phyloP scores from a whole-genome alignment of 2,113 vertebrate genomes.

The Hystrix brachyura region DNA sequence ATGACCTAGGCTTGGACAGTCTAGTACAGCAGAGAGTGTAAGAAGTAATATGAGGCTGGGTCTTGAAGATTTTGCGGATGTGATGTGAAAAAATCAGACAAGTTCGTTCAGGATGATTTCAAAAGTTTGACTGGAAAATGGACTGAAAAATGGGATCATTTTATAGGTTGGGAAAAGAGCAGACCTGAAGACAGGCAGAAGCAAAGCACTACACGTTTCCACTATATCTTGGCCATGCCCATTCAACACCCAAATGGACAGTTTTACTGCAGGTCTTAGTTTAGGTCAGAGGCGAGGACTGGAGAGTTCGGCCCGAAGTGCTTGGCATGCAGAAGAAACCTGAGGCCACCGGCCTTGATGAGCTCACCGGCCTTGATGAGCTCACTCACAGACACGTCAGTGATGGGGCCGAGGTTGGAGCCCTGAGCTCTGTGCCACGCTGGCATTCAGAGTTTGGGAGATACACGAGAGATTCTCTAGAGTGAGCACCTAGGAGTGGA shows the following conservation, averaged over 20 bases:
- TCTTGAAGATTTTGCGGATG: neutral
- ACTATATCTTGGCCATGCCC: neutral
- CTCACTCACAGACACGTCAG: neutral
- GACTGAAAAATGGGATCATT: neutral
- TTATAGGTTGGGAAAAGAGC: neutral
- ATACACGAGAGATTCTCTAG: neutral
- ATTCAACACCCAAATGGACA: neutral
- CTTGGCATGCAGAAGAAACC: neutral
- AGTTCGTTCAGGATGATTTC: neutral
- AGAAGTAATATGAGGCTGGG: neutral
- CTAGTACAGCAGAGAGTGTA: too few relatives aligned
- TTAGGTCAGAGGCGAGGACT: neutral
- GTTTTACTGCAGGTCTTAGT: neutral
- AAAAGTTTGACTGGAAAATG: neutral
- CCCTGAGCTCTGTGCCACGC: neutral
- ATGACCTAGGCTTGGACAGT: neutral
- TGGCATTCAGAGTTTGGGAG: neutral
- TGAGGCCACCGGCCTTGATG: neutral
- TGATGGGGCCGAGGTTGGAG: neutral
- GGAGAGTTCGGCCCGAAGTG: neutral
- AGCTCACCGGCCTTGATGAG: neutral
- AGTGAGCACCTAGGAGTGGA: neutral
- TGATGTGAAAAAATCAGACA: neutral
- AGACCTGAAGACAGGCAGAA: neutral
- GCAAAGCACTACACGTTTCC: neutral